Base-by-base conservation (phyloP, 1,140 invertebrate genomes). In the Harpegnathos saltator region DNA sequence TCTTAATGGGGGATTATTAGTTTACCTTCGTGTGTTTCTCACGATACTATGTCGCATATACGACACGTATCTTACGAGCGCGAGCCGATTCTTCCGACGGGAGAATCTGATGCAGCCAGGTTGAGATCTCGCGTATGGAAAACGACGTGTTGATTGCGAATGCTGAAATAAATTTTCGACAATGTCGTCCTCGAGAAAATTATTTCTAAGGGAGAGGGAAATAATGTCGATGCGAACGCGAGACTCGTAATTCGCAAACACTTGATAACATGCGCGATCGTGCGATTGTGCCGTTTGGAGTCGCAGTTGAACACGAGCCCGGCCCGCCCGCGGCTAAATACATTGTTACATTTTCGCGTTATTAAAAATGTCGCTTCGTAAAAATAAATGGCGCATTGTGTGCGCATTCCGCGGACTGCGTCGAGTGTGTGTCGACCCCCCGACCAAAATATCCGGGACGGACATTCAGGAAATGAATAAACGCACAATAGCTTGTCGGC, bases 401-500 rank as follows among this genome's bases (percentile, higher is more conserved):
- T 56, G 71, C 62, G 56, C 26, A 44, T 74, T 73, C 58, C 66
- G 66, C 44, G 48, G 38, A 50, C 69, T 56, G 48, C 58, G 77
- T 61, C 58, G 68, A 62, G 68, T 59, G 50, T 59, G 50, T 61
- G 38, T 50, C 24, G 29, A 5, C 56, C 61, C 69, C 38, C 61
- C 33, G n/a, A 14, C 65, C 63, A 80, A 80, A 80, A 80, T 80
- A 80, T 80, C 75, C 75, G 52, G 75, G 29, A 59, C 17, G 75
- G 50, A 44, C 65, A 69, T 71, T 69, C 75, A 69, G 75, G 65
- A 80, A 80, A 80, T 80, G 75, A 69, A 71, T 80, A 58, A 69
- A 80, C 75, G 75, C 75, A 71, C 75, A 80, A 80, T 80, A 44
- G 75, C 75, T 69, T 80, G 75, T 69, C 75, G 75, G 75, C 75